Base-by-base conservation (phyloP, 2,113 vertebrate species). In the Carassius auratus region DNA sequence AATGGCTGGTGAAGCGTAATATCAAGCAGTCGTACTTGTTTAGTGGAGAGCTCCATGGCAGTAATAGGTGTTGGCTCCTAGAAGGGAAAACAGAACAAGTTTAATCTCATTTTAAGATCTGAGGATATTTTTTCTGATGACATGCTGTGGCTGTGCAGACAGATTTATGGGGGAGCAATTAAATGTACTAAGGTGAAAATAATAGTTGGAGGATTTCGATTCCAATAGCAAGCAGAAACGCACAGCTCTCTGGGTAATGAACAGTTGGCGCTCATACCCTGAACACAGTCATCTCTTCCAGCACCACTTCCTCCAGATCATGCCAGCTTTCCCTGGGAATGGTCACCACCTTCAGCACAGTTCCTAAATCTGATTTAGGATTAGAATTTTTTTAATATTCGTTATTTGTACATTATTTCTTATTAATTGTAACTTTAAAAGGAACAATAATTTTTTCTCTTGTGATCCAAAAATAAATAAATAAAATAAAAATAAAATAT, bases 321-420 rank as follows among this genome's bases (percentile, higher is more conserved):
- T 98, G 96, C 98, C 98, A 99, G 84, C 96, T 99, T 92, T 99
- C 97, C 89, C 96, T 97, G 89, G 98, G 98, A 94, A 99, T 97
- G 55, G 96, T 98, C 91, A 99, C 98, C 89, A 99, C 97, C 95
- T 99, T 99, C 90, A 99, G 95, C 90, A 99, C 95, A 0, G 96
- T 99, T 87, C 98, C 98, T 90, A 96, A 90, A 93, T 99, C 98
- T 99, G 92, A 86, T 73, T 73, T 17, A 68, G 30, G 55, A 61
- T 36, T 36, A 50, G 17, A 78, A 5, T 26, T 52, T 6, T 42
- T 21, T 13, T 19, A 74, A n/a, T 74, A 74, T 45, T 23, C 17
- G 45, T 38, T 33, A 77, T 77, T 36, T 14, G n/a, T 15, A 42
- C 7, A 64, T 26, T 26, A 33, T 52, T 1, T 68, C 8, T 21